A percentile compares a stretch with the other conserved stretches of the same genome.
These are phyloP conservation scores for Drosophila sp. DNA, from an alignment of 1,140 invertebrate species.

Conservation along the genomic window DNA sequence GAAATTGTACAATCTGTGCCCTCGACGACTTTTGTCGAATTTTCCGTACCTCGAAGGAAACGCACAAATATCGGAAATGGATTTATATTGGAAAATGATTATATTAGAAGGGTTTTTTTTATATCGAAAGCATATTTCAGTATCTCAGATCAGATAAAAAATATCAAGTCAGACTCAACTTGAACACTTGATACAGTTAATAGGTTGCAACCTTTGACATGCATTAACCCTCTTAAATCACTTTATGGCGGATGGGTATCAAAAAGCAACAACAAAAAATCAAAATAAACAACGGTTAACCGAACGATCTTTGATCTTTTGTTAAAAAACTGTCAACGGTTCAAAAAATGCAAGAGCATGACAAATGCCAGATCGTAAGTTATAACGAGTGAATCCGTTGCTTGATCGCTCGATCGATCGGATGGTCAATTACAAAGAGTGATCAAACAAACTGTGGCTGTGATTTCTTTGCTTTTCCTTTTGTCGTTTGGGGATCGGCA, in stretches of 20 bases:
- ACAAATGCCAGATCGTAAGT: conserved; percentile 9
- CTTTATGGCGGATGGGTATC: neutral
- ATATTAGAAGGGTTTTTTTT: too few relatives aligned
- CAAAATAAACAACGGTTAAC: conserved; percentile 40
- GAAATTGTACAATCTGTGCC: neutral
- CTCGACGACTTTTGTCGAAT: too few relatives aligned
- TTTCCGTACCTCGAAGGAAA: too few relatives aligned
- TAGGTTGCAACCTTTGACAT: neutral
- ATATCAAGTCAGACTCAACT: too few relatives aligned
- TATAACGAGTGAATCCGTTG: conserved; percentile 28
- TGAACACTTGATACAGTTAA: too few relatives aligned
- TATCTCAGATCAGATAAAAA: too few relatives aligned
- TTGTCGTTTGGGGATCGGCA: neutral
- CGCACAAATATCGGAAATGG: too few relatives aligned
- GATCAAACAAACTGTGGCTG: conserved; percentile 32
- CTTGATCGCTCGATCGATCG: neutral
- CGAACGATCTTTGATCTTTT: conserved; percentile 51
- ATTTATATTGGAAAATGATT: too few relatives aligned
- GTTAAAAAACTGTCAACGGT: conserved; percentile 46
- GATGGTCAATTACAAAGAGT: conserved; percentile 41
- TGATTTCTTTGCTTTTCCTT: conserved; percentile 6
- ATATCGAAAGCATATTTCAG: too few relatives aligned
- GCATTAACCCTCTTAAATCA: neutral
- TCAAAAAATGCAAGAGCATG: conserved; percentile 50
- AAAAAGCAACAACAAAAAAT: conserved; percentile 12